phyloP scores from a whole-genome alignment of 2,888 invertebrate genomes.

The Perizoma affinitatum region DNA sequence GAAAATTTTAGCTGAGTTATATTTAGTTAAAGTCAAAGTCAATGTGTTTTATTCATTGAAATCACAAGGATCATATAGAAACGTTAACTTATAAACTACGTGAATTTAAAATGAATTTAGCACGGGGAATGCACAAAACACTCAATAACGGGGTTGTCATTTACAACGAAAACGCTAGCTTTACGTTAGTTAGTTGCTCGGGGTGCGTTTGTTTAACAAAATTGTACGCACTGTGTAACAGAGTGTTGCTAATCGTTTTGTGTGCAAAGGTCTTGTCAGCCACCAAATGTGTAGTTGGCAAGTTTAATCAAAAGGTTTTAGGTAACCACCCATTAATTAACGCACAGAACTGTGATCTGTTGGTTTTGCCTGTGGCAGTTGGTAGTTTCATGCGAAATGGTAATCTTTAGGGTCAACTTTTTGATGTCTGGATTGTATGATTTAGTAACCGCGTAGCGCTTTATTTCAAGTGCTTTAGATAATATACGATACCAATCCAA shows the following conservation, averaged over 20 bases:
- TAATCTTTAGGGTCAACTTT: background rate
- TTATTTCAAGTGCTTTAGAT: background rate
- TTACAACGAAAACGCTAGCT: too few species aligned
- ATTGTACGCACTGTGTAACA: slow-evolving; percentile 30
- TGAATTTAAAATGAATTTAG: too few species aligned
- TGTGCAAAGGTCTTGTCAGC: slow-evolving; percentile 39
- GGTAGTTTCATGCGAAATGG: slow-evolving; percentile 4
- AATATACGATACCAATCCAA: too few species aligned
- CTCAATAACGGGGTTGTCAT: too few species aligned
- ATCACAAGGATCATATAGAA: too few species aligned
- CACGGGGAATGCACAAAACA: too few species aligned
- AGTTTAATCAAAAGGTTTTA: slow-evolving; percentile 40
- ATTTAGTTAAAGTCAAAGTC: too few species aligned
- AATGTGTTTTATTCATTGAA: too few species aligned
- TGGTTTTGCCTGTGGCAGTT: slow-evolving; percentile 13
- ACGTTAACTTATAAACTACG: too few species aligned
- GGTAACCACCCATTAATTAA: slow-evolving; percentile 35
- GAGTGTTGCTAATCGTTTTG: slow-evolving; percentile 39
- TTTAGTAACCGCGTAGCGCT: background rate
- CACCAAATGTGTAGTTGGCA: slow-evolving; percentile 37
- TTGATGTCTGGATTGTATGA: background rate
- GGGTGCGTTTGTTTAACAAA: slow-evolving; percentile 4
- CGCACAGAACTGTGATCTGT: slow-evolving; percentile 22
- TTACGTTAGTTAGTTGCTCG: too few species aligned
- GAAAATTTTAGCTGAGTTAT: too few species aligned